Base-by-base conservation (phyloP, 2,888 invertebrate species). In the Erannis defoliaria region DNA sequence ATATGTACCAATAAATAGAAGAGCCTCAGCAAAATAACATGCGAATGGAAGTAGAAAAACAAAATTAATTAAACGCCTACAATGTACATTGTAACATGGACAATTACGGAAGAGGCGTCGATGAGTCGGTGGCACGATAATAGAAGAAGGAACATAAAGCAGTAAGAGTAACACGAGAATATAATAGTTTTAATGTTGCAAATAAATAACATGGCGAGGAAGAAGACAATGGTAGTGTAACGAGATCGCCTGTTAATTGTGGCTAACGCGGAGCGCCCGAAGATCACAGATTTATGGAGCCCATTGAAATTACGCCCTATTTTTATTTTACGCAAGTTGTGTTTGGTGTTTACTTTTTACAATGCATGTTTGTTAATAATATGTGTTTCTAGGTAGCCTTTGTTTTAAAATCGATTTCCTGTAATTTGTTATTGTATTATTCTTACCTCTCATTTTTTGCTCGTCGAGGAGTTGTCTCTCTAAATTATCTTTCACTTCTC, bases 391-490 rank as follows among this genome's bases (percentile, higher is more conserved):
- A 48, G 2, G 5, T 29, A 10, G 12, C 18, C 2, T 8, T 8
- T 42, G 12, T 23, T 45, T 45, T 16, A 4, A 9, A 14, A 16
- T 9, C n/a, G 1, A 12, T 8, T 21, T 14, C 12, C 1, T 0
- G 4, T 0, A 42, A 42, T 10, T 12, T n/a, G 12, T 14, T 8
- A 2, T 23, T 23, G 12, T 14, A 6, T 45, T 14, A 37, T 31
- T 94, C 97, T 96, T 93, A 99, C 99, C 97, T 96, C 98, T 95
- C 88, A 97, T 95, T 95, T 98, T 98, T 93, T 98, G 97, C 90
- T 99, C 98, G 84, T 98, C 98, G 75, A 96, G 94, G 67, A 99
- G 95, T 93, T 98, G 98, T 89, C 98, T 96, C 93, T 99, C 98
- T 81, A 98, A 90, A 82, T 97, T 98, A 93, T 98, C 98, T 93